Conservation (phyloP, 1,140 invertebrate species). For the Drosophila simulans region DNA sequence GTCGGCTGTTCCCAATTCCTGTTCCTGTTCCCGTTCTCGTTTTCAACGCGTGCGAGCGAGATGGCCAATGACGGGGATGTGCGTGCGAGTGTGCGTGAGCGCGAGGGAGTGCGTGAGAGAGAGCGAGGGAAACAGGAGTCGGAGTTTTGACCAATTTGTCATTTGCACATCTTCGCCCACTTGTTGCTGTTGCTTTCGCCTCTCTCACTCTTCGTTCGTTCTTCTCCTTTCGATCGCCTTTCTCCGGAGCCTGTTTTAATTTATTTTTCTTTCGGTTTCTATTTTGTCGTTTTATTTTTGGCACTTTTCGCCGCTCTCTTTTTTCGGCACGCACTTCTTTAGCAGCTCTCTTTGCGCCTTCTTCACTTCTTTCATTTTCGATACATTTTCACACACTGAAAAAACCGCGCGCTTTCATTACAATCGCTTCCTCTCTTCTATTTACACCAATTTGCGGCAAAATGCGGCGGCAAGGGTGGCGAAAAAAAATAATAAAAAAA, state of each 20-base stretch:
- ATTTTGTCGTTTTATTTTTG: slow-evolving; percentile 35
- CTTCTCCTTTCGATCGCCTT: slow-evolving; percentile 18
- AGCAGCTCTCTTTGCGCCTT: slow-evolving; percentile 36
- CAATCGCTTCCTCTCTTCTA: slow-evolving; percentile 7
- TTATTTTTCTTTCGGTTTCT: neutral
- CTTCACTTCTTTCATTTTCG: slow-evolving; percentile 46
- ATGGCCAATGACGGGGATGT: neutral
- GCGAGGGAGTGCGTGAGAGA: slow-evolving; percentile 1
- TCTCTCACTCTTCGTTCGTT: slow-evolving; percentile 9
- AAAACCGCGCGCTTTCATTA: neutral
- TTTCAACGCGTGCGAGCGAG: slow-evolving; percentile 1
- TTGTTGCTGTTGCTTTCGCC: slow-evolving; percentile 30
- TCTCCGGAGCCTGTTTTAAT: slow-evolving; percentile 9
- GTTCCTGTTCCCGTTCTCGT: neutral
- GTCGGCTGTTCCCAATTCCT: neutral
- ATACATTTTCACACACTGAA: slow-evolving; percentile 26
- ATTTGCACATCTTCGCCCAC: slow-evolving; percentile 62
- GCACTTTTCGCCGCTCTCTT: slow-evolving; percentile 30
- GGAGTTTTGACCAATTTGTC: slow-evolving; percentile 51
- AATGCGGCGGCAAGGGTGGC: neutral
- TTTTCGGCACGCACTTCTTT: slow-evolving; percentile 48
- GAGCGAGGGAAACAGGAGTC: slow-evolving; percentile 42
- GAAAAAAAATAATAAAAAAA: slow-evolving; percentile 38
- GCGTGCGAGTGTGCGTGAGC: slow-evolving; percentile 1
- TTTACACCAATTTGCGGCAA: slow-evolving; percentile 23